Base-by-base conservation (phyloP, 1,140 invertebrate species). In the Neodiprion virginianus region DNA sequence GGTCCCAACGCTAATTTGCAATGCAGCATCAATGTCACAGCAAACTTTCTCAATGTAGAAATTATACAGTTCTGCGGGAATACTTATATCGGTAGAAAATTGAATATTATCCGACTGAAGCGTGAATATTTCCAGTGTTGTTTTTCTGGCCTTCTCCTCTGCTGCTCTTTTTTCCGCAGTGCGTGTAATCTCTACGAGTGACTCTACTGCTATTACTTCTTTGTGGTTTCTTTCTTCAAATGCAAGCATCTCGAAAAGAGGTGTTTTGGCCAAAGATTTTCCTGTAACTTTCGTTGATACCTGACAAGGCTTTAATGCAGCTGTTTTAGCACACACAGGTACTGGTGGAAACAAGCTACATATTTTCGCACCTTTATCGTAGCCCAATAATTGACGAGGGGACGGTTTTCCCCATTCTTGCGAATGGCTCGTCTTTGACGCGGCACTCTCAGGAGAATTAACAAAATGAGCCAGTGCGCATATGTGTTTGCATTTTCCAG, bases 371-470 rank as follows among this genome's bases (percentile, higher is more conserved):
- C 76, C 73, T 75, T 77, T 75, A 8, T 75, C 73, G 69, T 75
- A 75, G 5, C 47, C 71, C 53, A 75, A 66, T 11, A 74, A 61
- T 69, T 77, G 76, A 7, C 50, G 40, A 40, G 11, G 48, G 17
- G 76, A 67, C 12, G 76, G 76, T 28, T 74, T 77, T 23, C 71
- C 73, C 76, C 72, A 77, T 77, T 74, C 50, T 71, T 74, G 72
- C 65, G 8, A 17, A 28, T 77, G 53, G 48, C 23, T 72, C 23
- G 72, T 77, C 72, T 77, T 77, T 11, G 72, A 74, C 50, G 40
- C 12, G 14, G 72, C 23, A 40, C 21, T 67, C 40, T 77, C 72
- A 8, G 70, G 48, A 14, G 76, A 77, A 69, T 77, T 77, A 7
- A 74, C 69, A 65, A 71, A 77, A 69, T 68, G 53, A 48, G 71